A percentile compares a stretch with the other conserved stretches of the same genome.
Evolutionary conservation across 2,888 invertebrate species (phyloP).

Genomic region (Alsophila aescularia): DNA sequence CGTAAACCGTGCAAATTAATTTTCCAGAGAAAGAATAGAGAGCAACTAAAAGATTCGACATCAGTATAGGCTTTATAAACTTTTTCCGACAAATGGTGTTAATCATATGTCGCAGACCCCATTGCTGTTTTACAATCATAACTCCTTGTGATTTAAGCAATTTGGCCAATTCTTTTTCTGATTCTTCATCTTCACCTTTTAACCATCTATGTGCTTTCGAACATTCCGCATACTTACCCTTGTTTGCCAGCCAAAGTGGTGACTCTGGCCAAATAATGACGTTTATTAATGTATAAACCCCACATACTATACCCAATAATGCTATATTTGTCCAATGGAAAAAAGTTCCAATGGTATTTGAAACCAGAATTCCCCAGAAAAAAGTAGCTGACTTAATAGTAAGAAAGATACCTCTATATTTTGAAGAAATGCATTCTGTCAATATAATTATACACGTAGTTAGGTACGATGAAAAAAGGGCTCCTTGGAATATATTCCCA

Average conservation of each 20-base stretch:
- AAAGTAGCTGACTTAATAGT: slow-evolving; percentile 43
- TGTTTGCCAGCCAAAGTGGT: too few species aligned
- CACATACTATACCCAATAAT: slow-evolving; percentile 32
- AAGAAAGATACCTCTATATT: slow-evolving; percentile 46
- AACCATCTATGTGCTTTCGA: slow-evolving; percentile 45
- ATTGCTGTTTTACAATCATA: slow-evolving; percentile 6
- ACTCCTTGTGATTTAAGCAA: slow-evolving; percentile 39
- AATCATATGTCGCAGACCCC: neutral
- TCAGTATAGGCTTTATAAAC: slow-evolving; percentile 47
- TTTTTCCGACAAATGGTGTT: slow-evolving; percentile 1
- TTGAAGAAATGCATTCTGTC: slow-evolving; percentile 45
- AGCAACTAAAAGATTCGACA: slow-evolving; percentile 34
- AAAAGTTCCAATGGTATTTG: slow-evolving; percentile 47
- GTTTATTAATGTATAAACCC: slow-evolving; percentile 30
- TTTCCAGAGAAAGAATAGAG: too few species aligned
- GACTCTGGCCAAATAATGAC: slow-evolving; percentile 46
- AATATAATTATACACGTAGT: neutral
- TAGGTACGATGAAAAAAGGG: neutral
- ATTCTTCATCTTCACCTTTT: slow-evolving; percentile 43
- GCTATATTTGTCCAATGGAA: slow-evolving; percentile 42
- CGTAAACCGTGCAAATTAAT: too few species aligned
- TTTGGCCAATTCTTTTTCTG: slow-evolving; percentile 35
- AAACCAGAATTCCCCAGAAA: slow-evolving; percentile 45
- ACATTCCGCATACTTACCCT: slow-evolving; percentile 48
- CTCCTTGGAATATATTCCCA: slow-evolving; percentile 39